These are phyloP conservation scores for Gambusia affinis DNA, from an alignment of 2,113 vertebrate species.

Conservation along the genomic window DNA sequence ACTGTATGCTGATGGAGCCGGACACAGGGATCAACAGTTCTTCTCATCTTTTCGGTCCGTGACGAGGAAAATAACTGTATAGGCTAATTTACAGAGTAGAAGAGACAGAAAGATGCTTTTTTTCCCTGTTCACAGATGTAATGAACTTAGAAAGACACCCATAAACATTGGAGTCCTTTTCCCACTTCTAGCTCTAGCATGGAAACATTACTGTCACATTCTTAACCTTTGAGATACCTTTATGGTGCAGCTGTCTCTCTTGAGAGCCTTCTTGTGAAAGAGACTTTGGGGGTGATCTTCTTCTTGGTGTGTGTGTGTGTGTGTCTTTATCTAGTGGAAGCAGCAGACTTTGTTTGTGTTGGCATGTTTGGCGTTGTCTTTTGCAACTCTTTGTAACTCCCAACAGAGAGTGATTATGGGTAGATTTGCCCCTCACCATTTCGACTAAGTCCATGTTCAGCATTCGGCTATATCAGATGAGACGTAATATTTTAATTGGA, in stretches of 20 bases:
- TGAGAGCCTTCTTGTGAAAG: slow-evolving; percentile 46
- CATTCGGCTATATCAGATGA: too few species aligned
- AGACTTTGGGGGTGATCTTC: slow-evolving; percentile 22
- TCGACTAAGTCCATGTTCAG: not conserved
- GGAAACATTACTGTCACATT: slow-evolving; percentile 45
- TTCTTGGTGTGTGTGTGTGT: slow-evolving; percentile 13
- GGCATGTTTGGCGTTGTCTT: slow-evolving; percentile 11
- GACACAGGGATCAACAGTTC: not conserved
- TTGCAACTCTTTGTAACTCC: not conserved
- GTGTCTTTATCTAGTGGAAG: slow-evolving; percentile 1
- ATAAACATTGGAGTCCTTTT: not conserved
- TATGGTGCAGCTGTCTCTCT: slow-evolving; percentile 57
- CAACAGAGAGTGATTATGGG: not conserved
- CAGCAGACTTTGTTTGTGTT: slow-evolving; percentile 25
- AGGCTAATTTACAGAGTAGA: not conserved
- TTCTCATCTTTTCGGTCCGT: slow-evolving; percentile 2
- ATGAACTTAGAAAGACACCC: not conserved
- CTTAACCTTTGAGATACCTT: slow-evolving; percentile 53
- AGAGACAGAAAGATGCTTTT: not conserved
- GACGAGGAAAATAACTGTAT: not conserved
- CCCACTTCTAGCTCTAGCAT: slow-evolving; percentile 24
- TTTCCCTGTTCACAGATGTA: not conserved
- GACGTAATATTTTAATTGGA: too few species aligned
- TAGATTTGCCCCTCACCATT: not conserved
- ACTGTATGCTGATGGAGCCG: slow-evolving; percentile 27